Percentiles rank a stretch among this genome's conserved stretches.
These are phyloP conservation scores for Myrmophylax atrothorax DNA, from an alignment of 2,113 vertebrate genomes.

Conservation along the genomic window DNA sequence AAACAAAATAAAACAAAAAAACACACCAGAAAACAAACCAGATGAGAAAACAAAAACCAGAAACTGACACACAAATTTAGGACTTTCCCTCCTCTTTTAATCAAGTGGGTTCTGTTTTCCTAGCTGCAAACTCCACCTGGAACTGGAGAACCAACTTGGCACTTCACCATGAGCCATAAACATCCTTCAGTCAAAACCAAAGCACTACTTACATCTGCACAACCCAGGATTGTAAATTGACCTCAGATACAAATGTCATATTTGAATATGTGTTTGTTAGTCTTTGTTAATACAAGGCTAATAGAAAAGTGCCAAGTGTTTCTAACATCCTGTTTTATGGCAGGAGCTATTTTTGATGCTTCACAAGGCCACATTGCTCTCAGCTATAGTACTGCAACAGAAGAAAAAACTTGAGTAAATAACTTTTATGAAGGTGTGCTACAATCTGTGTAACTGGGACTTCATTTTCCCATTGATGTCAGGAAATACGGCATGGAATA, in stretches of 20 bases:
- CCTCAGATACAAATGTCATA: neutral
- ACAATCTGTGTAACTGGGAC: neutral
- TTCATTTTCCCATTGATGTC: neutral
- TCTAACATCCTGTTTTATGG: neutral
- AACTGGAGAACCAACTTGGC: neutral
- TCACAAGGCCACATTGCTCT: neutral
- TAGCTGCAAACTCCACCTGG: neutral
- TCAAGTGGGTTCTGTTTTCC: neutral
- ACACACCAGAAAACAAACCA: neutral
- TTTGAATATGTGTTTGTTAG: neutral
- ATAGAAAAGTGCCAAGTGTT: neutral
- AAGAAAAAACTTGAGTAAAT: neutral
- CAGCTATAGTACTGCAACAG: fast-evolving
- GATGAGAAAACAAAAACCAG: neutral
- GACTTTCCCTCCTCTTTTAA: neutral
- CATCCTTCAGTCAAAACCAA: neutral
- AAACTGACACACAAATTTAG: neutral
- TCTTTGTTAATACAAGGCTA: neutral
- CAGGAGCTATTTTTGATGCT: neutral
- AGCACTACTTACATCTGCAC: neutral
- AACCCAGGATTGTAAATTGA: neutral
- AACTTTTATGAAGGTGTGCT: neutral
- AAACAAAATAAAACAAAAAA: neutral
- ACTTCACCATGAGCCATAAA: neutral
- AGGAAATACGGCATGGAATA: neutral